Conservation (phyloP, 2,888 invertebrate genomes). For the Lasioglossum villosulum region DNA sequence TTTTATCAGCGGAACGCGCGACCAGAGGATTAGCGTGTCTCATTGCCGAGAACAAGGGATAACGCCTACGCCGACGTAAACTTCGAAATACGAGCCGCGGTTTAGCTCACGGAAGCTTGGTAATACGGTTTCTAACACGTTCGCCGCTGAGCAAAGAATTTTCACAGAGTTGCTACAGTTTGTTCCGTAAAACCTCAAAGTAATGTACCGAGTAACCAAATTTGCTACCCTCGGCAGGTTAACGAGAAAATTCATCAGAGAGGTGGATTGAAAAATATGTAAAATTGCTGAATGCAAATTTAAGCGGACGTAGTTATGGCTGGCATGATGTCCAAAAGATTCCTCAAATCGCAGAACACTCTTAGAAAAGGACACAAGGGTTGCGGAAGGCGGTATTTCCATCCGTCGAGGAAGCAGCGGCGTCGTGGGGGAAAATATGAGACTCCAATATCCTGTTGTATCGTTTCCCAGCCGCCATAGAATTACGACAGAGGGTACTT, state of each 20-base stretch:
- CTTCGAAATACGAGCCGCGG: neutral
- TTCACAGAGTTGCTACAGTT: neutral
- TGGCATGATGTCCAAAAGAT: neutral
- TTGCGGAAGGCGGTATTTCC: neutral
- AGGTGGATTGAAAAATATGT: neutral
- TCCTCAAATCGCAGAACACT: neutral
- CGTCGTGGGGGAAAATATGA: neutral
- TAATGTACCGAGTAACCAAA: neutral
- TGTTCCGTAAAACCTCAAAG: neutral
- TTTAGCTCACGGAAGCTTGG: neutral
- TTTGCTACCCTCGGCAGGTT: too few species aligned
- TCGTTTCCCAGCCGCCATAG: neutral
- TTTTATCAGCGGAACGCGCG: neutral
- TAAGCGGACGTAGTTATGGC: neutral
- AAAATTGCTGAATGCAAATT: neutral
- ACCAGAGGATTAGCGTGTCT: conserved; percentile 3
- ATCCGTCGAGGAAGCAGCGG: neutral
- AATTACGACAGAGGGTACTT: neutral
- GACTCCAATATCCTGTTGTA: neutral
- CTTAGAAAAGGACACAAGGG: neutral
- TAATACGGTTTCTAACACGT: neutral
- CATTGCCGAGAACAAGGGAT: conserved; percentile 3
- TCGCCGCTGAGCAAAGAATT: neutral
- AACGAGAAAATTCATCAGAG: too few species aligned
- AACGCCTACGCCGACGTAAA: neutral